Conservation (phyloP, 2,113 vertebrate genomes). For the Abramis brama region DNA sequence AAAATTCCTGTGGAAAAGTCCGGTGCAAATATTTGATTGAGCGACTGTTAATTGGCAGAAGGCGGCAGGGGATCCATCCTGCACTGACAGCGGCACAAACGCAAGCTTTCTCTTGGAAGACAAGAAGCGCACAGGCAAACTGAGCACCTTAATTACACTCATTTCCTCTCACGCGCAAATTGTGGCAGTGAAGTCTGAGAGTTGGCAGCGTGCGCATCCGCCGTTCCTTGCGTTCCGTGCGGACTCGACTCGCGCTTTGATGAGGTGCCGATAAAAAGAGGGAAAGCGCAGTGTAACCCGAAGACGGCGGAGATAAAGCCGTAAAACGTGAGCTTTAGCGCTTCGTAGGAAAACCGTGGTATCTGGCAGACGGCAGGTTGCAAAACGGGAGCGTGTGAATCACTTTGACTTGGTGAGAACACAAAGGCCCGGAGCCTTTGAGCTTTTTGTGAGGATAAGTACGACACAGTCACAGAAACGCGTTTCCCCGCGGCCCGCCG, state of each 20-base stretch:
- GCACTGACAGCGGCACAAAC: conserved; percentile 54
- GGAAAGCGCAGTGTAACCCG: conserved; percentile 9
- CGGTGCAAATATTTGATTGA: conserved; percentile 30
- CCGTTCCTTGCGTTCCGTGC: not conserved
- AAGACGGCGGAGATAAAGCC: conserved; percentile 24
- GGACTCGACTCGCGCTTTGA: conserved; percentile 18
- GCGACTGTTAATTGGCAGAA: conserved; percentile 57
- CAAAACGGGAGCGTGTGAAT: conserved; percentile 48
- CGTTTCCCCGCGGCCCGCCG: conserved; percentile 10
- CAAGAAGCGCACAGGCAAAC: conserved; percentile 45
- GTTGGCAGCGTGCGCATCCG: conserved; percentile 19
- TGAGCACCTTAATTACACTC: conserved; percentile 59
- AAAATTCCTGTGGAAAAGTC: conserved; percentile 31
- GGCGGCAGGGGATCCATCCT: conserved; percentile 56
- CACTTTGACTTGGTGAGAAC: conserved; percentile 36
- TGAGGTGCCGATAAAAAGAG: conserved; percentile 40
- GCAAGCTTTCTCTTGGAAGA: conserved; percentile 56
- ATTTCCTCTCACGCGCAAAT: conserved; percentile 54
- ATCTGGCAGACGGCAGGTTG: conserved; percentile 25
- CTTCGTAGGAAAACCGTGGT: not conserved
- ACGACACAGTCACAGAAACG: conserved; percentile 30
- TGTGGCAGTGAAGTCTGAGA: conserved; percentile 39
- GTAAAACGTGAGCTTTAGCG: conserved; percentile 15
- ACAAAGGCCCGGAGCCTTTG: conserved; percentile 42
- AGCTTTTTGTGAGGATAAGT: conserved; percentile 40